Evolutionary conservation across 2,113 vertebrate species (phyloP).

Genomic region (Eurypyga helias): DNA sequence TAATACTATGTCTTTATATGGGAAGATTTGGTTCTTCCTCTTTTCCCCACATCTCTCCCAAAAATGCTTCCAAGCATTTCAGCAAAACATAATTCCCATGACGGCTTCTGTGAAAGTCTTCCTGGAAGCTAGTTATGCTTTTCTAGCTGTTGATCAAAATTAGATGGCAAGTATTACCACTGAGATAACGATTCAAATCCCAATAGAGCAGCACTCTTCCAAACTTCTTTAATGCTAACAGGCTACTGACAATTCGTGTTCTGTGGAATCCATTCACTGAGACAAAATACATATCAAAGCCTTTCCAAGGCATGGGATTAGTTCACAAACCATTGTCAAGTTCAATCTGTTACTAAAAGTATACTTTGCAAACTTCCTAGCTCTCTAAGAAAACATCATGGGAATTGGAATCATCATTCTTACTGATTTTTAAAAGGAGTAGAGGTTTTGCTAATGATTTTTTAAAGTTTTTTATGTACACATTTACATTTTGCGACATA

Average conservation of each 20-base stretch:
- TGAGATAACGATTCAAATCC: constrained; percentile 22
- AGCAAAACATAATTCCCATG: neutral
- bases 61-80: neutral
- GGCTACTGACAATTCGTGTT: neutral
- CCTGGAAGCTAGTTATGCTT: neutral
- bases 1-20: neutral
- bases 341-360: neutral
- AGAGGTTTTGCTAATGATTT: neutral
- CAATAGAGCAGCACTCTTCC: neutral
- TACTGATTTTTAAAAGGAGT: neutral
- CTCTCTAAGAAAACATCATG: neutral
- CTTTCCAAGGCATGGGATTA: neutral
- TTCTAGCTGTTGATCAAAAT: neutral
- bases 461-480: neutral
- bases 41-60: neutral
- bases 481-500: neutral
- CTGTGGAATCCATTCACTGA: neutral
- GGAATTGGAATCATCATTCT: neutral
- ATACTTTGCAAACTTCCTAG: neutral
- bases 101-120: neutral
- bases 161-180: neutral
- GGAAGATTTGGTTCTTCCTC: neutral
- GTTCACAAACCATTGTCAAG: neutral
- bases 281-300: neutral
- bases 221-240: neutral